Percentiles rank a stretch among this genome's conserved stretches.
Conservation (phyloP, 2,888 invertebrate genomes). For the Polymixis lichenea region DNA sequence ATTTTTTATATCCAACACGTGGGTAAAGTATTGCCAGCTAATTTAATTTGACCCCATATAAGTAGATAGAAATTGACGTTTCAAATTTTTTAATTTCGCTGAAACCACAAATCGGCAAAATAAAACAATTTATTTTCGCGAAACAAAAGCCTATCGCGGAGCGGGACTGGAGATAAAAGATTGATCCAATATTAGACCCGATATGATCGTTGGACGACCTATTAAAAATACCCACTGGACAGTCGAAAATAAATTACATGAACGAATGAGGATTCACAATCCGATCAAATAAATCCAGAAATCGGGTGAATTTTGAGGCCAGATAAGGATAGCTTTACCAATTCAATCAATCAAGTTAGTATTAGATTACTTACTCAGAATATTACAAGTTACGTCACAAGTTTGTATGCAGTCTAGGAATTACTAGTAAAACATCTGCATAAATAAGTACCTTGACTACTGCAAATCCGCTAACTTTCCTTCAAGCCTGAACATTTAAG, state of each 20-base stretch:
- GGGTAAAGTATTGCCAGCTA: background rate
- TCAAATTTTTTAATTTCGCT: background rate
- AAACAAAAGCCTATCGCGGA: slow-evolving; percentile 29
- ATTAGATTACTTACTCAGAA: background rate
- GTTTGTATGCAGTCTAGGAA: background rate
- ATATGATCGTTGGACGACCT: slow-evolving; percentile 15
- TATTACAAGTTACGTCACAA: background rate
- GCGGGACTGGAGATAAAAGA: slow-evolving; percentile 15
- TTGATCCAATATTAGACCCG: slow-evolving; percentile 25
- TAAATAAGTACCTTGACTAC: slow-evolving; percentile 13
- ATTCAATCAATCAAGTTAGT: background rate
- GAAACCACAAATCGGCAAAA: slow-evolving; percentile 27
- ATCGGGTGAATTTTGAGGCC: background rate
- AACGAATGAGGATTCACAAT: background rate
- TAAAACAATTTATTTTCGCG: slow-evolving; percentile 19
- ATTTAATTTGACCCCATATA: background rate
- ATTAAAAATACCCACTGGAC: slow-evolving; percentile 7
- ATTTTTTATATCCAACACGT: too few species aligned
- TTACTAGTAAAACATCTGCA: slow-evolving; percentile 14
- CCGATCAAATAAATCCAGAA: background rate
- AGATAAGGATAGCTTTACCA: background rate
- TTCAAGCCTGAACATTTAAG: slow-evolving; percentile 12
- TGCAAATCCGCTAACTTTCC: slow-evolving; percentile 7
- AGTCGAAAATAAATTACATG: slow-evolving; percentile 27
- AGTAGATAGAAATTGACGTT: background rate